These are phyloP conservation scores for Chironomus tepperi DNA, from an alignment of 1,140 invertebrate species.

Conservation along the genomic window DNA sequence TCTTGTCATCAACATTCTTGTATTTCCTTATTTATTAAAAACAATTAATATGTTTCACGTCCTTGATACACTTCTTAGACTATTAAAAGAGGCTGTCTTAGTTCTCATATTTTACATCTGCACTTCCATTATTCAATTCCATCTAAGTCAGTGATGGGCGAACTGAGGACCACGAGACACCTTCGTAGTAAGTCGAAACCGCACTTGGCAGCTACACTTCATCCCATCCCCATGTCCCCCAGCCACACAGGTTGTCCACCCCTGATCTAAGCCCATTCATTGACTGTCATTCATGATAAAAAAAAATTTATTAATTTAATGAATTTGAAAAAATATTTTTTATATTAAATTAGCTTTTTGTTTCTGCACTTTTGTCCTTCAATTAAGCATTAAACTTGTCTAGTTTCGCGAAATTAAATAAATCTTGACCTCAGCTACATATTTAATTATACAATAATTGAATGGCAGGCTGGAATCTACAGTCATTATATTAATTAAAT, in stretches of 20 bases:
- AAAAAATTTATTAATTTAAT: background rate
- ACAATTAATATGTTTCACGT: background rate
- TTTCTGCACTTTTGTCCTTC: background rate
- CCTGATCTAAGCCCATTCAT: background rate
- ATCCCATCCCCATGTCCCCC: too few species aligned
- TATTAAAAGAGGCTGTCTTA: background rate
- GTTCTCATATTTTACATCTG: too few species aligned
- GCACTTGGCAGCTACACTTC: too few species aligned
- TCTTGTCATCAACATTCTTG: background rate
- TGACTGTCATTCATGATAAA: background rate
- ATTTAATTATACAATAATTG: background rate
- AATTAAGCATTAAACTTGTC: background rate
- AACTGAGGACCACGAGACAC: too few species aligned
- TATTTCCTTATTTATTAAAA: conserved; percentile 5
- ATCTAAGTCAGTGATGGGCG: too few species aligned
- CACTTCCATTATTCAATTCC: too few species aligned
- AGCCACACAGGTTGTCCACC: too few species aligned
- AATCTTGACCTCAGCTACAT: background rate
- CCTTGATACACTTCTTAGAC: background rate
- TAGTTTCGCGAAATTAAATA: background rate
- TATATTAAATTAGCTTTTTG: background rate
- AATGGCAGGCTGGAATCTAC: too few species aligned
- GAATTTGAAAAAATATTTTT: background rate
- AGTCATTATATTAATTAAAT: too few species aligned
- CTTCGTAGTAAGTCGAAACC: too few species aligned